phyloP scores from a whole-genome alignment of 2,797 vertebrate genomes.

The Kryptopterus vitreolus region DNA sequence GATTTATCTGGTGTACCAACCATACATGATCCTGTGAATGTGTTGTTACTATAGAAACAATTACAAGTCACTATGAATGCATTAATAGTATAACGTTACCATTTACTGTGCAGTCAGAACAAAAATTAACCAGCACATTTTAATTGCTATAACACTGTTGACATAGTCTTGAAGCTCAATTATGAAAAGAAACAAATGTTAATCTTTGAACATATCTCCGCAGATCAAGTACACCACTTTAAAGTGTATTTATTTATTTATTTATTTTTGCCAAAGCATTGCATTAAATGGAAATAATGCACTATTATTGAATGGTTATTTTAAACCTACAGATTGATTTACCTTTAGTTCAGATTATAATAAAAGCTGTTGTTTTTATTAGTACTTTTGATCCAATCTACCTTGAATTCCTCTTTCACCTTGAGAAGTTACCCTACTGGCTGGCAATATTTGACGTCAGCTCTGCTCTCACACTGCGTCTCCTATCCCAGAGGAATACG shows the following conservation, averaged over 20 bases:
- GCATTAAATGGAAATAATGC: not conserved
- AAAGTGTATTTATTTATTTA: not conserved
- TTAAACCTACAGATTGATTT: too few relatives aligned
- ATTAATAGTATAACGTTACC: not conserved
- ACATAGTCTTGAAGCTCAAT: not conserved
- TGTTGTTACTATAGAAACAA: slow-evolving; percentile 9
- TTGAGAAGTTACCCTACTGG: slow-evolving; percentile 18
- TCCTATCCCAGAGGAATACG: slow-evolving; percentile 31
- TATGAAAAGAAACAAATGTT: not conserved
- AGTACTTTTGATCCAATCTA: slow-evolving; percentile 18
- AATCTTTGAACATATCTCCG: not conserved
- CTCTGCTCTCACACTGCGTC: slow-evolving; percentile 2
- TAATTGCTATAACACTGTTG: not conserved
- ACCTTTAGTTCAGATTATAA: too few relatives aligned
- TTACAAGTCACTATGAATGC: not conserved
- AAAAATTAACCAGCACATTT: not conserved
- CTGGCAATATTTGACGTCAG: slow-evolving; percentile 32
- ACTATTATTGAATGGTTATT: not conserved
- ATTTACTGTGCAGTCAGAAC: slow-evolving; percentile 1
- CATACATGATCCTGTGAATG: not conserved
- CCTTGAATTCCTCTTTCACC: slow-evolving; percentile 22
- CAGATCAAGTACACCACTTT: not conserved
- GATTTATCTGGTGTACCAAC: not conserved
- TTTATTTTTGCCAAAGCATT: not conserved
- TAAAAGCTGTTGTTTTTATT: slow-evolving; percentile 46